Percentiles rank a stretch among this genome's conserved stretches.
Conservation (phyloP, 2,797 vertebrate species). For the Xenops minutus region DNA sequence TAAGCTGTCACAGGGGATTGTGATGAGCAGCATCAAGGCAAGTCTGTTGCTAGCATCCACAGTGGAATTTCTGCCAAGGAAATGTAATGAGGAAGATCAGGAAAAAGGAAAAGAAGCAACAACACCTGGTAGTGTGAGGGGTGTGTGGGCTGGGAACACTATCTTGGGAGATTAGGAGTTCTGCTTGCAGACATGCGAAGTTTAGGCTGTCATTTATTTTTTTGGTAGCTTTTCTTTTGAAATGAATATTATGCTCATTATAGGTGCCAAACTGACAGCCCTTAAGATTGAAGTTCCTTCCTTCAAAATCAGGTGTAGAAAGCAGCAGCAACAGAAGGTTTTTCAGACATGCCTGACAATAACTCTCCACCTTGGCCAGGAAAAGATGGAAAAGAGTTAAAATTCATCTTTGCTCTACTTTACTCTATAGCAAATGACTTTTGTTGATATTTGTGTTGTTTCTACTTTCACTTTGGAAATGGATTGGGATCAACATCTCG, state of each 20-base stretch:
- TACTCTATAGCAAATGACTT: not conserved
- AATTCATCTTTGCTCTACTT: not conserved
- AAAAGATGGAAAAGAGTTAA: not conserved
- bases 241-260: conserved; percentile 17
- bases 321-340: not conserved
- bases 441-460: not conserved
- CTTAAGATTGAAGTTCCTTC: not conserved
- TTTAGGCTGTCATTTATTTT: conserved; percentile 48
- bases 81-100: not conserved
- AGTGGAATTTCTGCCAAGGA: conserved; percentile 42
- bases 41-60: conserved; percentile 24
- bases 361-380: not conserved
- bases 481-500: not conserved
- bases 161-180: conserved; percentile 42
- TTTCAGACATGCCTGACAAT: not conserved
- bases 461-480: not conserved
- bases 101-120: not conserved
- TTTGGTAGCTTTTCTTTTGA: conserved; percentile 27
- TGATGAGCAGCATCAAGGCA: conserved; percentile 38
- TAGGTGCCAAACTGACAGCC: conserved; percentile 29
- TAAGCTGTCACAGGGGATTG: conserved; percentile 28
- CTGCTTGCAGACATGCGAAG: conserved; percentile 20
- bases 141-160: conserved; percentile 30
- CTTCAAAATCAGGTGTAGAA: not conserved
- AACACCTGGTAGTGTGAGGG: not conserved